Conservation (phyloP, 2,888 invertebrate species). For the Tricholauxania praeusta region DNA sequence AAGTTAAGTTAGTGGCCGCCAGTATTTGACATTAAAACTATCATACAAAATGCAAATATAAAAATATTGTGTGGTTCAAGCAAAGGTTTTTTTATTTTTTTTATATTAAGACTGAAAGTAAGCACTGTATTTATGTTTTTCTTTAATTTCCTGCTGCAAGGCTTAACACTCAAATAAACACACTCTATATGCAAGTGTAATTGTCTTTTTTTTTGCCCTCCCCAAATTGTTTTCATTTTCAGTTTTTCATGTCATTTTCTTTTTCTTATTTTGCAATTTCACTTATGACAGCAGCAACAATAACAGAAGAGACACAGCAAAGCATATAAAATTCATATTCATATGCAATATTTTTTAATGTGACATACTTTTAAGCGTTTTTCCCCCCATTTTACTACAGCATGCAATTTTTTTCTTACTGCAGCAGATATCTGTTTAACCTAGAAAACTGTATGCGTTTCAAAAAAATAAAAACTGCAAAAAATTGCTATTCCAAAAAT, state of each 20-base stretch:
- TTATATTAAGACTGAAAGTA: too few species aligned
- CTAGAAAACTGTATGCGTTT: conserved; percentile 4
- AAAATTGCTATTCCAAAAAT: too few species aligned
- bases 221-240: background rate
- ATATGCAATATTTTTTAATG: conserved; percentile 33
- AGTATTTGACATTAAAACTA: too few species aligned
- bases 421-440: conserved; percentile 20
- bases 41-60: too few species aligned
- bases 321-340: conserved; percentile 29
- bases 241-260: background rate
- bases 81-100: too few species aligned
- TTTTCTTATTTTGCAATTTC: conserved; percentile 13
- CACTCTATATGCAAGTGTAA: background rate
- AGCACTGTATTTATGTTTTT: too few species aligned
- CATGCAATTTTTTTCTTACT: background rate
- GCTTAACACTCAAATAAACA: too few species aligned
- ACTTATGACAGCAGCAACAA: conserved; percentile 3
- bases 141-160: too few species aligned
- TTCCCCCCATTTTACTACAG: background rate
- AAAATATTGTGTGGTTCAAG: too few species aligned
- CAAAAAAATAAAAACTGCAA: background rate
- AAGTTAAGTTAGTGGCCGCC: too few species aligned
- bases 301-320: too few species aligned
- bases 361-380: conserved; percentile 29
- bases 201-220: background rate